Percentiles rank a stretch among this genome's conserved stretches.
phyloP scores from a whole-genome alignment of 2,797 vertebrate genomes.

The Nasua narica region DNA sequence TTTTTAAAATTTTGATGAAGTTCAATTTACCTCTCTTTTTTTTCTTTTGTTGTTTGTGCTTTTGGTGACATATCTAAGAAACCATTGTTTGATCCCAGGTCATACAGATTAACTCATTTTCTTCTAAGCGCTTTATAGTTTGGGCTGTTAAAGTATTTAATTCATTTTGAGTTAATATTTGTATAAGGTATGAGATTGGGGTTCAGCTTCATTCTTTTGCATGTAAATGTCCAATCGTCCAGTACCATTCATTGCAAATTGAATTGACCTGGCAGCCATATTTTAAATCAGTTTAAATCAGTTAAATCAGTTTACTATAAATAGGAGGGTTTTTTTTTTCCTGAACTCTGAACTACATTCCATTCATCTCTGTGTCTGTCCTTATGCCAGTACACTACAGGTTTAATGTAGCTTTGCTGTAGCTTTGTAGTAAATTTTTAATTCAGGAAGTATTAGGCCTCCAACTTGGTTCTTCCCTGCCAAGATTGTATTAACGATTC shows the following conservation, averaged over 20 bases:
- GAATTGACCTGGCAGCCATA: background rate
- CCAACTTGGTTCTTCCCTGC: background rate
- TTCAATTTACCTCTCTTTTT: background rate
- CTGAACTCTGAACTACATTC: background rate
- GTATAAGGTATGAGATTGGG: too few species aligned
- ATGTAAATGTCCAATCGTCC: too few species aligned
- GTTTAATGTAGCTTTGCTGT: background rate
- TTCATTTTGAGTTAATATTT: background rate
- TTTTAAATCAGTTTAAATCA: background rate
- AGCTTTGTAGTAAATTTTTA: background rate
- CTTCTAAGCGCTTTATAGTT: background rate
- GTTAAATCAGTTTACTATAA: background rate
- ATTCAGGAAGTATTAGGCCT: background rate
- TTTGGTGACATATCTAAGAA: background rate
- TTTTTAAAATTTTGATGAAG: background rate
- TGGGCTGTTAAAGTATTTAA: background rate
- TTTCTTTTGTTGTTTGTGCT: background rate
- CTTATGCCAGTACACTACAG: background rate
- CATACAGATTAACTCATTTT: background rate
- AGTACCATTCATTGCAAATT: background rate
- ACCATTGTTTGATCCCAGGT: background rate
- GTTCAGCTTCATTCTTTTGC: background rate
- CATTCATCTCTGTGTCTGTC: background rate
- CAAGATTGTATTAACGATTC: background rate
- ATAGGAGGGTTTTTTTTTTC: background rate